Percentiles rank a stretch among this genome's conserved stretches.
These are phyloP conservation scores for Cnemophilus loriae DNA, from an alignment of 2,113 vertebrate species.

Conservation along the genomic window DNA sequence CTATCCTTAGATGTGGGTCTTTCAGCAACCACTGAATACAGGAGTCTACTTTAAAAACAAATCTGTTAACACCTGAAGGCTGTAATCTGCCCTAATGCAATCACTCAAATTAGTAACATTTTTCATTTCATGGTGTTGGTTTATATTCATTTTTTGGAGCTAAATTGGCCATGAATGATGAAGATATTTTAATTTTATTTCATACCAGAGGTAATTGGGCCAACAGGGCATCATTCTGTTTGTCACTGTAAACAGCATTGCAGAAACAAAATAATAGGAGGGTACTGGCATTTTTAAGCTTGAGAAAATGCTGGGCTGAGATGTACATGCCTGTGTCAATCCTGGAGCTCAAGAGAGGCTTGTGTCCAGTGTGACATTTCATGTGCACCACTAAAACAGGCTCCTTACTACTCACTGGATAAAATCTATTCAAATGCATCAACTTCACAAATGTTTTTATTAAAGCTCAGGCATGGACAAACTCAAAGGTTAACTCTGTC, in stretches of 20 bases:
- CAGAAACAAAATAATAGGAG: neutral
- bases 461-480: constrained; percentile 1
- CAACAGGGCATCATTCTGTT: neutral
- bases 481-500: constrained; percentile 45
- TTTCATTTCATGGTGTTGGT: neutral
- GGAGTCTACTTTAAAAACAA: neutral
- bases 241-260: neutral
- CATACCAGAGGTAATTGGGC: neutral
- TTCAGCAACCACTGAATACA: neutral
- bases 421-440: constrained; percentile 18
- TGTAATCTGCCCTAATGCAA: neutral
- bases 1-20: neutral
- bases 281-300: neutral
- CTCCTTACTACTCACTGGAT: neutral
- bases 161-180: neutral
- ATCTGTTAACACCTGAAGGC: neutral
- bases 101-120: neutral
- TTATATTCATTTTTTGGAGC: neutral
- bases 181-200: neutral
- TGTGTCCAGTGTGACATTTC: neutral
- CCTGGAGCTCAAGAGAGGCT: neutral
- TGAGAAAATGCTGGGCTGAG: neutral
- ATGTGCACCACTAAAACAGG: neutral
- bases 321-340: neutral
- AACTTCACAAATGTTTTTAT: neutral